A percentile compares a stretch with the other conserved stretches of the same genome.
Conservation (phyloP, 2,797 vertebrate species). For the Paguma larvata region DNA sequence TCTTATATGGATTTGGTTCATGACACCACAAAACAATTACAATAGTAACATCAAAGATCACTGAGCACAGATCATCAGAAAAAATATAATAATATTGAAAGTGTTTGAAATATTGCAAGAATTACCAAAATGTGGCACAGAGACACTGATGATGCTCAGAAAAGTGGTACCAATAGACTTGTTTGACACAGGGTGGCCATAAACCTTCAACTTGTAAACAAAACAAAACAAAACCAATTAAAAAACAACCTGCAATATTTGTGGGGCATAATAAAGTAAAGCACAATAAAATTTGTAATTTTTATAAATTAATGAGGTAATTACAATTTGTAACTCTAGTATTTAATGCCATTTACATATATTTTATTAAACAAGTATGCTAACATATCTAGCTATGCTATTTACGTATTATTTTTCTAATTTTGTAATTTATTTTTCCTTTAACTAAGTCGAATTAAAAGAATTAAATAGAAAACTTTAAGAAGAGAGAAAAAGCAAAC, state of each 20-base stretch:
- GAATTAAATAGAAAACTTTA: not conserved
- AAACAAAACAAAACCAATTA: not conserved
- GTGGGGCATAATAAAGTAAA: not conserved
- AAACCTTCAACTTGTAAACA: not conserved
- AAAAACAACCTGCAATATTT: not conserved
- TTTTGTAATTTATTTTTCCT: not conserved
- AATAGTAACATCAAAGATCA: not conserved
- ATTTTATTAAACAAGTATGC: constrained; percentile 42
- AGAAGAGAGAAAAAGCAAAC: not conserved
- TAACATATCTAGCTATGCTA: not conserved
- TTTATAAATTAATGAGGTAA: not conserved
- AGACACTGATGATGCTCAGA: not conserved
- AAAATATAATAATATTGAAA: not conserved
- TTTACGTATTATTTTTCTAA: not conserved
- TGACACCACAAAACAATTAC: not conserved
- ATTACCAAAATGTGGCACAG: not conserved
- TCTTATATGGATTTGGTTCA: not conserved
- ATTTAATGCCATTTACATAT: not conserved
- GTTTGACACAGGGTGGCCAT: not conserved
- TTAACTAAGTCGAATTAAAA: not conserved
- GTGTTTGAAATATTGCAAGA: not conserved
- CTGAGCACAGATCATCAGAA: not conserved
- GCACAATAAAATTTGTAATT: not conserved
- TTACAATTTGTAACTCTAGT: not conserved
- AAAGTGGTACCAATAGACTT: not conserved